Evolutionary conservation across 2,113 vertebrate species (phyloP).

Genomic region (Falcunculus frontatus): DNA sequence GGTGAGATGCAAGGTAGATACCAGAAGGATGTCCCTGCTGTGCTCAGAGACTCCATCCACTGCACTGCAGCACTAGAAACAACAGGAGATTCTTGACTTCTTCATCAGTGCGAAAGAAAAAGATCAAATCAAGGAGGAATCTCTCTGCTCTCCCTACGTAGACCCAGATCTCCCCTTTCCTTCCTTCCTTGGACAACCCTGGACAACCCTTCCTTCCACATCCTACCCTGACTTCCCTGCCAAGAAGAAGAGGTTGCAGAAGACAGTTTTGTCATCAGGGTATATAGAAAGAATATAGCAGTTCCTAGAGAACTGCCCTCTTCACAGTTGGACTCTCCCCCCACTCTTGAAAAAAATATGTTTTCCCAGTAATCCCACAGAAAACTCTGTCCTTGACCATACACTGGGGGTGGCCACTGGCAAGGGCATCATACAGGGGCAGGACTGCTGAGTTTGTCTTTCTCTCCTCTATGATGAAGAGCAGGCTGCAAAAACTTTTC

Average conservation of each 20-base stretch:
- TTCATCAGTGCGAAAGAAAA: background rate
- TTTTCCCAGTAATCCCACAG: background rate
- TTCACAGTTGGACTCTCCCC: background rate
- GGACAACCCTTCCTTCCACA: background rate
- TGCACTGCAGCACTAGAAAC: background rate
- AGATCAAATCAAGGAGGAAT: background rate
- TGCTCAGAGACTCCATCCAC: background rate
- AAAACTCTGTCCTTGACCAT: background rate
- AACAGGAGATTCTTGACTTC: background rate
- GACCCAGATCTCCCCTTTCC: background rate
- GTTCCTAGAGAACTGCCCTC: background rate
- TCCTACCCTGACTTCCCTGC: background rate
- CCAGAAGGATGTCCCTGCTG: background rate
- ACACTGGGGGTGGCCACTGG: accelerated
- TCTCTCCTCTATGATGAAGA: background rate
- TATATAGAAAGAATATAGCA: background rate
- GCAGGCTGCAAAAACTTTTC: background rate
- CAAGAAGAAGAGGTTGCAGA: background rate
- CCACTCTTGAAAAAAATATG: background rate
- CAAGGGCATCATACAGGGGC: background rate
- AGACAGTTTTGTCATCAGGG: background rate
- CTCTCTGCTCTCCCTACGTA: background rate
- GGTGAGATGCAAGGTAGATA: background rate
- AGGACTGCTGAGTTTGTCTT: background rate
- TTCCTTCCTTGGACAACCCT: background rate